Conservation (phyloP, 2,113 vertebrate genomes). For the Pachypanchax playfairii region DNA sequence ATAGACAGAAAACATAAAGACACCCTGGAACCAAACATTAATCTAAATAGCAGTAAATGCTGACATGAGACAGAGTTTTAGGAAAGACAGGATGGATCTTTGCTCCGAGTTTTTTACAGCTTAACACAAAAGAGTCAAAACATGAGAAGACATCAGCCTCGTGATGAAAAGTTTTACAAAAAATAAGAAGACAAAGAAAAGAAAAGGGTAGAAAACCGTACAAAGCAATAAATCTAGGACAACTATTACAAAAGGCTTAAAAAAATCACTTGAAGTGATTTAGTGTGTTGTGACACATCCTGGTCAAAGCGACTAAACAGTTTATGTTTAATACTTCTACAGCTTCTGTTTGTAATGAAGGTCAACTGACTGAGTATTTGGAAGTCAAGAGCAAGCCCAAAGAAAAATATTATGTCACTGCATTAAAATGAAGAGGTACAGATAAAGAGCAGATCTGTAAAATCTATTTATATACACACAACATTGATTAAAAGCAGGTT, state of each 20-base stretch:
- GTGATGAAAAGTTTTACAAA: constrained; percentile 11
- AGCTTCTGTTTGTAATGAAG: neutral
- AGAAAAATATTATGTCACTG: neutral
- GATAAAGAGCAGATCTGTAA: too few relatives aligned
- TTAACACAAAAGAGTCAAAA: constrained; percentile 11
- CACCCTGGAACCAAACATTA: constrained; percentile 59
- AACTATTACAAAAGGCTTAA: neutral
- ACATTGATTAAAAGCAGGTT: too few relatives aligned
- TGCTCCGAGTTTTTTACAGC: constrained; percentile 27
- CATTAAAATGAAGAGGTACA: too few relatives aligned
- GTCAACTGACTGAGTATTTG: neutral
- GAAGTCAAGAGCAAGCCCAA: neutral
- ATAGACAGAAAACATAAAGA: constrained; percentile 48
- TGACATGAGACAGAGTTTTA: constrained; percentile 48
- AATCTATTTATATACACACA: too few relatives aligned
- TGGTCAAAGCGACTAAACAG: neutral
- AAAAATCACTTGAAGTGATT: neutral
- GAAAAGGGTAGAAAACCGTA: too few relatives aligned
- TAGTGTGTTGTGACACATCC: neutral
- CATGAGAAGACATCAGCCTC: neutral
- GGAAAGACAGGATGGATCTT: constrained; percentile 29
- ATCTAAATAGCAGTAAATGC: constrained; percentile 61
- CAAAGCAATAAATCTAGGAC: neutral
- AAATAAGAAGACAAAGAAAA: neutral
- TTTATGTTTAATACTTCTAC: constrained; percentile 6